Evolutionary conservation across 2,888 invertebrate species (phyloP).

Genomic region (Keiferia lycopersicella): DNA sequence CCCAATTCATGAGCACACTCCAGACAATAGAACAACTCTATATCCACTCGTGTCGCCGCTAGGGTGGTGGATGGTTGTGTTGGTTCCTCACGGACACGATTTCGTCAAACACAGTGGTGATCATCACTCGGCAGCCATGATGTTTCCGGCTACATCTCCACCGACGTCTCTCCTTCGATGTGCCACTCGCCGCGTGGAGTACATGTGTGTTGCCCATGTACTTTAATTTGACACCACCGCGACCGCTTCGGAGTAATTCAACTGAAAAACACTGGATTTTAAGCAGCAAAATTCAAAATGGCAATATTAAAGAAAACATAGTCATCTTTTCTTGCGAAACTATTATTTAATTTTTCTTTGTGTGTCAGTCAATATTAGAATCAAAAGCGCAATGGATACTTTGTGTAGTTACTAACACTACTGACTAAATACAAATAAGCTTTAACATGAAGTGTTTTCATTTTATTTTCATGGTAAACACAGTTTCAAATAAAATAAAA

Average conservation of each 20-base stretch:
- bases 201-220: neutral
- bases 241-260: neutral
- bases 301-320: too few species aligned
- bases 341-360: too few species aligned
- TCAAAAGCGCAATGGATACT: too few species aligned
- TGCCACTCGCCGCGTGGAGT: neutral
- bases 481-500: too few species aligned
- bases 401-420: too few species aligned
- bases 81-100: neutral
- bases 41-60: neutral
- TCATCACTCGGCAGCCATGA: neutral
- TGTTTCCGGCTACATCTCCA: neutral
- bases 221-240: neutral
- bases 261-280: neutral
- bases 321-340: too few species aligned
- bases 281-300: neutral
- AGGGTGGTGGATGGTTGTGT: neutral
- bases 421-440: too few species aligned
- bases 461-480: too few species aligned
- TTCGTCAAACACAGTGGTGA: constrained; percentile 3
- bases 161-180: neutral
- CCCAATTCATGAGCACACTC: too few species aligned
- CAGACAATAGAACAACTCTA: too few species aligned
- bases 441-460: too few species aligned
- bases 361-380: too few species aligned